Conservation (phyloP, 23 tunicate species). For the Clavelina lepadiformis region DNA sequence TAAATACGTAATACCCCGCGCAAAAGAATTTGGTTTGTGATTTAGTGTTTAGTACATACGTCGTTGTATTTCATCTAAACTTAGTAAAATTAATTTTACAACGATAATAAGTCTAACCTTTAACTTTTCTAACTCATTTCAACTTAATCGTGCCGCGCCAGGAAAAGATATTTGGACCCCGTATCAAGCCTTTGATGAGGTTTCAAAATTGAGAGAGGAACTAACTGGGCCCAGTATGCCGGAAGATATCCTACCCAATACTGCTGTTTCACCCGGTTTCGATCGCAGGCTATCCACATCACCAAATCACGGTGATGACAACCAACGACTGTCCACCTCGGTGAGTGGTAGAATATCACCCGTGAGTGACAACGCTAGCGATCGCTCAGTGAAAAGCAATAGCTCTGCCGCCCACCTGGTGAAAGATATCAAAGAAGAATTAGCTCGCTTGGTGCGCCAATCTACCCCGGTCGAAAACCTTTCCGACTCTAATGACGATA, state of each 20-base stretch:
- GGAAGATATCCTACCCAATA: neutral
- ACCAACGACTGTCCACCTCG: neutral
- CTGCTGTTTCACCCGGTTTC: slow-evolving; percentile 14
- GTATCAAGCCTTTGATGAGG: slow-evolving; percentile 50
- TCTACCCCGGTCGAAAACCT: neutral
- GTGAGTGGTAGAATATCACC: neutral
- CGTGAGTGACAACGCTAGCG: too few relatives aligned
- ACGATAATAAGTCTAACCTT: too few relatives aligned
- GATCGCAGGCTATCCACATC: neutral
- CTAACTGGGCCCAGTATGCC: slow-evolving; percentile 2
- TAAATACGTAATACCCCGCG: too few relatives aligned
- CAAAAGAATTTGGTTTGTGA: too few relatives aligned
- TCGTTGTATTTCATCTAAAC: too few relatives aligned
- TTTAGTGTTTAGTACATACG: too few relatives aligned
- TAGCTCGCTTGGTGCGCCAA: neutral
- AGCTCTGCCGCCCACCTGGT: neutral
- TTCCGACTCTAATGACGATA: too few relatives aligned
- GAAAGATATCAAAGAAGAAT: neutral
- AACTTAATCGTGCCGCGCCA: too few relatives aligned
- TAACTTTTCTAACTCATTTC: too few relatives aligned
- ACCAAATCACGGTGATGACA: neutral
- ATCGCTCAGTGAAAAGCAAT: neutral
- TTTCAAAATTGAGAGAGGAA: slow-evolving; percentile 15
- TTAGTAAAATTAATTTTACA: too few relatives aligned
- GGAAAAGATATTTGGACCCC: slow-evolving; percentile 61